phyloP scores from a whole-genome alignment of 2,888 invertebrate species.

The Clunio marinus region DNA sequence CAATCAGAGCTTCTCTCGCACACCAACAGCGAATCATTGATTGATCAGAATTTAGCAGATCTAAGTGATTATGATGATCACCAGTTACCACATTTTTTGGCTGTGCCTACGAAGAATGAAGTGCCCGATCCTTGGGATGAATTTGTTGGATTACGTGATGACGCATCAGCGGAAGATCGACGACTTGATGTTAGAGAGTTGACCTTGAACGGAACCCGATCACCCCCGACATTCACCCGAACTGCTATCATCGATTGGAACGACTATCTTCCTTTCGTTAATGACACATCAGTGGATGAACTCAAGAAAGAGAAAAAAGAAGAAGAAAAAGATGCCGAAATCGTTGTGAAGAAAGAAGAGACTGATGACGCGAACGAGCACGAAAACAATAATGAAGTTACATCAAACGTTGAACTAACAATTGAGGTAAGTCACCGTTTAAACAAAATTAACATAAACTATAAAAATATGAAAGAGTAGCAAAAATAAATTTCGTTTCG shows the following conservation, averaged over 20 bases:
- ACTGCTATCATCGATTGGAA: conserved; percentile 39
- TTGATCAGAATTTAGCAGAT: conserved; percentile 58
- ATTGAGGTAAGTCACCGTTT: conserved; percentile 29
- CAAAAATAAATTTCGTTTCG: neutral
- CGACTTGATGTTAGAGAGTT: conserved; percentile 47
- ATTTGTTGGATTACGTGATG: conserved; percentile 48
- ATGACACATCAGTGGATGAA: conserved; percentile 4
- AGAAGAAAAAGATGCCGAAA: neutral
- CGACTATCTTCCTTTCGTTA: conserved; percentile 35
- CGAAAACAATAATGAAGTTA: conserved; percentile 4
- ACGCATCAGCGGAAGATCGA: conserved; percentile 52
- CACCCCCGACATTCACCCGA: neutral
- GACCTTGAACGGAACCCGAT: conserved; percentile 9
- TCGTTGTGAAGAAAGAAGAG: conserved; percentile 18
- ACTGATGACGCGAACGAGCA: conserved; percentile 14
- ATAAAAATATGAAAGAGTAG: neutral
- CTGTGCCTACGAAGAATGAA: conserved; percentile 51
- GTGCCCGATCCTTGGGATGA: conserved; percentile 52
- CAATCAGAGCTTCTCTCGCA: conserved; percentile 48
- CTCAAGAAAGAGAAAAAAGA: neutral
- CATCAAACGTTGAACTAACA: conserved; percentile 34
- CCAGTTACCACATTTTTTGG: conserved; percentile 44
- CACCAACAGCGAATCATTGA: conserved; percentile 50
- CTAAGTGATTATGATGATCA: conserved; percentile 54
- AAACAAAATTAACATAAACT: conserved; percentile 2